Evolutionary conservation across 2,113 vertebrate genomes (phyloP), one percentile per base, ranked within the genome.

Genomic region (Grallaria varia): DNA sequence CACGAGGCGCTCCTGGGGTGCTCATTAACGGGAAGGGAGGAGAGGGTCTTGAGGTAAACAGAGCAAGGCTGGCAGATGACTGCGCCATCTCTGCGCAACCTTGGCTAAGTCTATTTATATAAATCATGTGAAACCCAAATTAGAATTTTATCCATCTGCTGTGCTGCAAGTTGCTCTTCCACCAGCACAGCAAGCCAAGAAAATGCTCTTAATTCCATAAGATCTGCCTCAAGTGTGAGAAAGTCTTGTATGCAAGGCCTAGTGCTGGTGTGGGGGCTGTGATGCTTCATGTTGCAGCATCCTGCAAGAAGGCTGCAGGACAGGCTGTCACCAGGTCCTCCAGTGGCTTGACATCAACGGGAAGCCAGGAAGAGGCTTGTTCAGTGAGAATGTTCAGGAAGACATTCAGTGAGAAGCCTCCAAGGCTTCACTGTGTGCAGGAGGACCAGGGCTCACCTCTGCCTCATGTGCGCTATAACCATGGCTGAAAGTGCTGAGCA

Each of bases 101-200:
- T 97, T 12, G 14, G 84, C 95, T 84, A 53, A 96, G 76, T 56
- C 90, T 97, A 97, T 94, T 97, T 96, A 93, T 96, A 95, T 90
- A 94, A 92, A 95, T 93, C 95, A 95, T 96, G 92, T 95, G 93
- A 96, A 97, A 92, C 90, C 90, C 79, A 87, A 94, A 94, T 97
- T 97, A 96, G 94, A 96, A 95, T 82, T 90, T 84, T 47, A 93
- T 47, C 95, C 95, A 97, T 97, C 96, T 97, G 96, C 83, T 94
- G 49, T 84, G 83, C 91, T 89, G 42, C 44, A 93, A 95, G 81
- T 93, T 1, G 17, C 93, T 92, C 81, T 91, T 91, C 87, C 84
- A 68, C 87, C 15, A 20, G 67, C 67, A 86, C 62, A 56, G 87
- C 75, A 62, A 87, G 86, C 84, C 84, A 86, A 85, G 87, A 93